Evolutionary conservation across 92 coral and sea anemone genomes (phyloP), one percentile per base, ranked within the genome.

Genomic region (Epizoanthus fatuus): DNA sequence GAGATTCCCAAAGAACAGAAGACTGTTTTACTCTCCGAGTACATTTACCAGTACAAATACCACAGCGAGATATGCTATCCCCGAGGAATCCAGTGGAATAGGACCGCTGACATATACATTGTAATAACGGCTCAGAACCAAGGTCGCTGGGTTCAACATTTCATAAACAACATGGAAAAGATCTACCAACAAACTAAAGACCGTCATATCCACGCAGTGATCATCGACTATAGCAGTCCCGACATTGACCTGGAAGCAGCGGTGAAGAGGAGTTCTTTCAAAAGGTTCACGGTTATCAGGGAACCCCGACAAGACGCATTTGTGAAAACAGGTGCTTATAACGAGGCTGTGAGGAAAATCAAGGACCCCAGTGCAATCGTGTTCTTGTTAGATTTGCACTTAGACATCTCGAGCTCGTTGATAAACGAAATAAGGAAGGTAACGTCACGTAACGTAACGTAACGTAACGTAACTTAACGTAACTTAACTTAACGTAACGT

Each of bases 81-180:
- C 35, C 20, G 17, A 12, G 45, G 37, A 35, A 29, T 64, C n/a
- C 44, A 32, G 3, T 64, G 70, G 70, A 64, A 32, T 11, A 64
- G 70, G 38, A 64, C 35, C 35, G 70, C 70, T n/a, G 70, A 64
- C 7, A 2, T 64, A 64, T 64, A 64, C 7, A 32, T 64, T 32
- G 44, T 64, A 40, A 35, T 64, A 25, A 64, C 70, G 70, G 70
- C 70, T 5, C 70, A 64, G 9, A 13, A 64, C 42, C 70, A 64
- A 20, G 70, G 70, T 40, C 70, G 45, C 70, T 64, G 70, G 70
- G n/a, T 64, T 11, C 70, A 64, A n/a, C 70, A 64, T 64, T 64
- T 64, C 22, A 64, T 64, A 15, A 64, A 64, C 70, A 64, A 64
- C 44, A 64, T 64, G 45, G 70, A 64, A 38, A 64, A 64, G 15